These are phyloP conservation scores for Andricus grossulariae DNA, from an alignment of 1,140 invertebrate genomes.

Conservation along the genomic window DNA sequence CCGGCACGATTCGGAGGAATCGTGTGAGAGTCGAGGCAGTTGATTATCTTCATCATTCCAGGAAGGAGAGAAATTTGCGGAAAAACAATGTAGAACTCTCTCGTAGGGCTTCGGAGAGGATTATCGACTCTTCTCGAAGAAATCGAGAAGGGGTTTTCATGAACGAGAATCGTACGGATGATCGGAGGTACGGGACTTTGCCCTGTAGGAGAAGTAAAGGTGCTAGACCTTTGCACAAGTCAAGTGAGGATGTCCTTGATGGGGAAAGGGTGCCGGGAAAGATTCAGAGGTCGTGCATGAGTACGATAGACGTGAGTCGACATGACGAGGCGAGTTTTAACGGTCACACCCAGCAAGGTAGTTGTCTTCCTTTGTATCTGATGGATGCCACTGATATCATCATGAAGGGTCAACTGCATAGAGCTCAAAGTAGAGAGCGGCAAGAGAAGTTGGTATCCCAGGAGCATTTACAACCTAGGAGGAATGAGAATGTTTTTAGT, in stretches of 20 bases:
- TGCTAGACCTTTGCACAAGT: conserved; percentile 61
- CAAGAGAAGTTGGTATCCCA: conserved; percentile 3
- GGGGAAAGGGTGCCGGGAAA: conserved; percentile 47
- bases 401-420: conserved; percentile 51
- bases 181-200: conserved; percentile 65
- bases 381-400: conserved; percentile 70
- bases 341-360: conserved; percentile 12
- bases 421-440: conserved; percentile 22
- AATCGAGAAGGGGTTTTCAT: not conserved
- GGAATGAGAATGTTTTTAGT: conserved; percentile 1
- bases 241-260: conserved; percentile 65
- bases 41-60: conserved; percentile 40
- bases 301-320: conserved; percentile 52
- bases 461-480: not conserved
- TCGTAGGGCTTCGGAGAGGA: conserved; percentile 6
- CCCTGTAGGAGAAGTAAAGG: conserved; percentile 56
- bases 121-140: conserved; percentile 37
- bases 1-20: conserved; percentile 55
- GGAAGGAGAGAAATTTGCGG: conserved; percentile 26
- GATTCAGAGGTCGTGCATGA: conserved; percentile 51
- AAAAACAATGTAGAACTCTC: conserved; percentile 17
- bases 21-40: conserved; percentile 50
- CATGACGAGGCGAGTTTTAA: conserved; percentile 4
- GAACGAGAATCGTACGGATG: conserved; percentile 18
- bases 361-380: conserved; percentile 39